Evolutionary conservation across 2,888 invertebrate genomes (phyloP), one percentile per base, ranked within the genome.

Genomic region (Ophion slaviceki): DNA sequence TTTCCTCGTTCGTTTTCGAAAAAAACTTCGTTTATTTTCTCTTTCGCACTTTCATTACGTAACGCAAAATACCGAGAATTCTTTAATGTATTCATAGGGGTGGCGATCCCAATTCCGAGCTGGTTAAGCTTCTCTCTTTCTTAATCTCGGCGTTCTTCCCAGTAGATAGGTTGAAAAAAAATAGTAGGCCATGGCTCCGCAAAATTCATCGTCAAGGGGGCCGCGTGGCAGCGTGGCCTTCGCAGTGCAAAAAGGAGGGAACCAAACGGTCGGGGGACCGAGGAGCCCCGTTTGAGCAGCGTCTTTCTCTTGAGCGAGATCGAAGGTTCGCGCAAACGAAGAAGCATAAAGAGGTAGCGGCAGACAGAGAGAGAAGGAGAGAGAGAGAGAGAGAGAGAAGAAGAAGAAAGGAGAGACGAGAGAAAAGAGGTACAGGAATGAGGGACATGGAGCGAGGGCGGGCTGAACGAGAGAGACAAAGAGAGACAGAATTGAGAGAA

Each of bases 171-270:
- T 62, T 36, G 10, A 40, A 66, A 40, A 57, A 70, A 70, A 57
- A 77, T 87, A 90, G 90, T 91, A 89, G 91, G 90, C 91, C 91
- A 91, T 88, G 90, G 91, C 88, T 90, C 83, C 82, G 86, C 87
- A 83, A 90, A 90, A 90, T 90, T 90, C 90, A 88, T 80, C 85
- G 87, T 85, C 72, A 28, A 72, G 76, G 67, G 72, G 53, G 61
- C 20, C 8, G 53, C 28, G 57, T 4, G 57, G 66, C 75, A 59
- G 47, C 59, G 68, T 89, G 91, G 88, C 91, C 91, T 91, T 91
- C 89, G 64, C 47, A 74, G 76, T 57, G 79, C 47, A 77, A 81
- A 81, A 81, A 75, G 85, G 62, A 77, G 84, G 76, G 71, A 70
- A 83, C 83, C 66, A 66, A 76, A 76, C 67, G 83, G 64, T 68